Evolutionary conservation across 2,797 vertebrate species (phyloP), one percentile per base, ranked within the genome.

Genomic region (Rousettus madagascariensis): DNA sequence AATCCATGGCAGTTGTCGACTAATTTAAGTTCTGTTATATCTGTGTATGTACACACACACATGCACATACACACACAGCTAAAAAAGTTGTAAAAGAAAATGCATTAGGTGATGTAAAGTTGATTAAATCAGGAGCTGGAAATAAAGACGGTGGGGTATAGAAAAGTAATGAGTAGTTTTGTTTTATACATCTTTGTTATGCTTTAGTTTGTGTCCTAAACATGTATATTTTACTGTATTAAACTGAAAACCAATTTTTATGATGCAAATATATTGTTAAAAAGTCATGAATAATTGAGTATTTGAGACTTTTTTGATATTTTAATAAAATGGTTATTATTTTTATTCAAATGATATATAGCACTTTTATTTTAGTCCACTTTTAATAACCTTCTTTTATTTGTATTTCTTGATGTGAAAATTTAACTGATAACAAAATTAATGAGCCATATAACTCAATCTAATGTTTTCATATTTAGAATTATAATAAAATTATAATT

Each of bases 401-500:
- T 93, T 86, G 30, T 53, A 80, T 2, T 75, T 86, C 51, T 90
- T 68, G 3, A 69, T 46, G 53, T 92, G 17, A 75, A 95, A 72
- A 80, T 66, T 26, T 33, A 80, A 78, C 41, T 63, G 19, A 86
- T 38, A 66, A 26, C 38, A 77, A 28, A 71, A 59, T 83, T 86
- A 86, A 49, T 68, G 57, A 90, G 17, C n/a, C n/a, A 36, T 59
- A 49, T 24, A 68, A 59, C 30, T 80, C 19, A 38, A 43, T 83
- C 4, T 63, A 68, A n/a, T 49, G 43, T 49, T 65, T 66, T 82
- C 49, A 82, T 66, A 38, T 55, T 89, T 63, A 69, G 28, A 86
- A 82, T 75, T 89, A 49, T 65, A 71, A 68, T 16, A 59, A 91
- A 89, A 89, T 88, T 72, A 66, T 55, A 84, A 71, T 68, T 69